phyloP scores from a whole-genome alignment of 2,113 vertebrate species.

The Lophotis ruficrista region DNA sequence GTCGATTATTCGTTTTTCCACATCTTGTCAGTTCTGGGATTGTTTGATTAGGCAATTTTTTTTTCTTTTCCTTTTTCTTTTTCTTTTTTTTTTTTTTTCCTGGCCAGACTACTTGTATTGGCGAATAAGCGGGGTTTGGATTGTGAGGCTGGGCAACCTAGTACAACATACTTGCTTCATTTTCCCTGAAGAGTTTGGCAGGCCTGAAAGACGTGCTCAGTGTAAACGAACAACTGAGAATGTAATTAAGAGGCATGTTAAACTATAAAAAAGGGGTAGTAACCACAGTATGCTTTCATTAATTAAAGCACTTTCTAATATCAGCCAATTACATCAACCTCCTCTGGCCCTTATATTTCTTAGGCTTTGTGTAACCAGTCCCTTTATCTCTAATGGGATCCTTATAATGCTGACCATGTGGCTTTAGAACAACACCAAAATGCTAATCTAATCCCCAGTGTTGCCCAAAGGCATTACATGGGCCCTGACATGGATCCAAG shows the following conservation, averaged over 20 bases:
- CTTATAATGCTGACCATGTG: conserved; percentile 79
- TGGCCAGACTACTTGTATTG: background rate
- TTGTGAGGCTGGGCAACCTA: conserved; percentile 23
- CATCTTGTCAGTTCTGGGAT: background rate
- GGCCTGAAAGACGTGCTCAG: conserved; percentile 54
- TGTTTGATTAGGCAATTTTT: conserved; percentile 8
- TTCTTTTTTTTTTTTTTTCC: background rate
- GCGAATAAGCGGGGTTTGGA: background rate
- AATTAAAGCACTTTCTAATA: conserved; percentile 70
- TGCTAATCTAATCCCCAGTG: conserved; percentile 80
- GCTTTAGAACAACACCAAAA: conserved; percentile 78
- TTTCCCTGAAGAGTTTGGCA: conserved; percentile 56
- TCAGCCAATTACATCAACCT: conserved; percentile 70
- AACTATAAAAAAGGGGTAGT: conserved; percentile 58
- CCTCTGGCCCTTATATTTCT: conserved; percentile 69
- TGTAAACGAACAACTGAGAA: conserved; percentile 65
- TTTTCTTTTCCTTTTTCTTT: background rate
- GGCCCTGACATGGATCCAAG: conserved; percentile 69
- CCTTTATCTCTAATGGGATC: conserved; percentile 75
- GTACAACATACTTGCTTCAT: conserved; percentile 26
- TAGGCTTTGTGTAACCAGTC: conserved; percentile 64
- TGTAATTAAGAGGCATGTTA: conserved; percentile 67
- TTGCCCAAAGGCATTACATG: conserved; percentile 76
- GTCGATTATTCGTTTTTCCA: conserved; percentile 16
- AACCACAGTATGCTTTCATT: conserved; percentile 67